Percentiles rank a stretch among this genome's conserved stretches.
Evolutionary conservation across 2,888 invertebrate species (phyloP).

Genomic region (Drosophila neonasuta): DNA sequence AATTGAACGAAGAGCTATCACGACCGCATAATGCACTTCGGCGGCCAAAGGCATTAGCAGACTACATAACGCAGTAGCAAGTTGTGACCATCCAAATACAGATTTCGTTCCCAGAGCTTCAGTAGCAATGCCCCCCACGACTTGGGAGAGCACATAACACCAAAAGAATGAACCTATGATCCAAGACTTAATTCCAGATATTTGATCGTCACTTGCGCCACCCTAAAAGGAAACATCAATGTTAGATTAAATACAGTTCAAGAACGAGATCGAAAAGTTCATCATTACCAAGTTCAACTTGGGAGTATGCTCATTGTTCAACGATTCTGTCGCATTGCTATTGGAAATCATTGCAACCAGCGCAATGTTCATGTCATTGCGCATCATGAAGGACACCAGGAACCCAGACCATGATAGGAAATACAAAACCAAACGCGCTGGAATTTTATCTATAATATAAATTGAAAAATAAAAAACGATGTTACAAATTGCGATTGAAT

Average conservation of each 20-base stretch:
- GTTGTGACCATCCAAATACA: constrained; percentile 87
- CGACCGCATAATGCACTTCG: constrained; percentile 84
- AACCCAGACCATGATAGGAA: constrained; percentile 89
- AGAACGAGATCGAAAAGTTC: neutral
- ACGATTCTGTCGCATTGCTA: constrained; percentile 38
- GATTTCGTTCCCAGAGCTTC: constrained; percentile 88
- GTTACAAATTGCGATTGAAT: neutral
- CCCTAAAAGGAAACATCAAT: constrained; percentile 42
- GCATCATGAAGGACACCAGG: constrained; percentile 89
- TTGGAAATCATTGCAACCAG: constrained; percentile 86
- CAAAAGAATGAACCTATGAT: constrained; percentile 88
- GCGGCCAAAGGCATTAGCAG: constrained; percentile 86
- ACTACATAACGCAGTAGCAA: constrained; percentile 87
- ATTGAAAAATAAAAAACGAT: neutral
- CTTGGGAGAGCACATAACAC: constrained; percentile 88
- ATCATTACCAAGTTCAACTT: constrained; percentile 59
- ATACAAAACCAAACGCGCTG: constrained; percentile 87
- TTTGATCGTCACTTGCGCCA: constrained; percentile 82
- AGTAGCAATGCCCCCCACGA: constrained; percentile 87
- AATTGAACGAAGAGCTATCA: constrained; percentile 85
- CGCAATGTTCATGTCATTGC: constrained; percentile 88
- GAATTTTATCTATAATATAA: constrained; percentile 83
- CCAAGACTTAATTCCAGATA: constrained; percentile 83
- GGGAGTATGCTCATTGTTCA: constrained; percentile 31
- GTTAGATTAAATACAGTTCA: neutral